phyloP scores from a whole-genome alignment of 2,888 invertebrate genomes.

The Acrocyrtus sp. region DNA sequence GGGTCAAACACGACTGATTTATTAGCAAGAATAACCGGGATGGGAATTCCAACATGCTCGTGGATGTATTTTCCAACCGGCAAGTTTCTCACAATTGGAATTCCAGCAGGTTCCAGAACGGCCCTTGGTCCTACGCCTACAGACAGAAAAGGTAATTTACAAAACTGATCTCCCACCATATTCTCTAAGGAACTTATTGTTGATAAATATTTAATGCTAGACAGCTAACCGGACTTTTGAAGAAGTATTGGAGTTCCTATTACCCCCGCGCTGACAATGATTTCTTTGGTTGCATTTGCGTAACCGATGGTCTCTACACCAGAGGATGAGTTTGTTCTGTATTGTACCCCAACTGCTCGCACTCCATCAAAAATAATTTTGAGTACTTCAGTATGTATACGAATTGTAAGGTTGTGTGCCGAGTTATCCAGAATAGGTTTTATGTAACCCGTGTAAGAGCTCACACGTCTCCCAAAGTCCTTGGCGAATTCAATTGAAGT shows the following conservation, averaged over 20 bases:
- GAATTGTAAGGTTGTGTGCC: conserved; percentile 6
- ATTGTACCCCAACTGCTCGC: conserved; percentile 21
- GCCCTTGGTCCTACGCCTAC: conserved; percentile 3
- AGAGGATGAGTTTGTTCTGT: not conserved
- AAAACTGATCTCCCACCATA: too few species aligned
- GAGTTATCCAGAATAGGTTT: not conserved
- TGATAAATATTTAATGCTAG: too few species aligned
- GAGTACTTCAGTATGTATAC: conserved; percentile 3
- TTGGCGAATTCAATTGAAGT: conserved; percentile 33
- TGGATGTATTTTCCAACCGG: conserved; percentile 16
- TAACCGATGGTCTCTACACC: not conserved
- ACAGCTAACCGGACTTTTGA: too few species aligned
- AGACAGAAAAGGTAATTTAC: too few species aligned
- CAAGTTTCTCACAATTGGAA: conserved; percentile 5
- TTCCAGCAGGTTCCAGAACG: conserved; percentile 7
- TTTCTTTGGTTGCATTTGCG: not conserved
- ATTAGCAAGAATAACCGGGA: not conserved
- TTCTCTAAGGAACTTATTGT: too few species aligned
- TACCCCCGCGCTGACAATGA: not conserved
- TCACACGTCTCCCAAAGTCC: conserved; percentile 33
- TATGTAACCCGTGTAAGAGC: conserved; percentile 35
- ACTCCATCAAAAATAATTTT: not conserved
- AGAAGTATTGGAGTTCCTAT: not conserved
- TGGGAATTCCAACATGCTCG: conserved; percentile 4
- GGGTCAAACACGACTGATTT: not conserved